Base-by-base conservation (phyloP, 2,797 vertebrate species). In the Onychomys arenicola region DNA sequence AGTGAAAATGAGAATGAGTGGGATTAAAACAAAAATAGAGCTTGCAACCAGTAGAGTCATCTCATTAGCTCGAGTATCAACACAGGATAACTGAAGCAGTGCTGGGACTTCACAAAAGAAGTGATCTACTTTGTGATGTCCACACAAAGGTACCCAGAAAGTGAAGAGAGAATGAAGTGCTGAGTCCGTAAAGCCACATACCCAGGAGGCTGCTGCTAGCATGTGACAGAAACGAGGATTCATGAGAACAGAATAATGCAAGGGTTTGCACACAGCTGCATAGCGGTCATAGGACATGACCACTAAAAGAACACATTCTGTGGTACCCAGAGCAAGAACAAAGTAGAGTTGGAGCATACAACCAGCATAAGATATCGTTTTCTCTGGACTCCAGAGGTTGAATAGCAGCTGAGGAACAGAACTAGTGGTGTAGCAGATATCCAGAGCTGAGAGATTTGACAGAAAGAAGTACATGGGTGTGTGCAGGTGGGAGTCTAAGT, bases 401-500 rank as follows among this genome's bases (percentile, higher is more conserved):
- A 83, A 52, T 8, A 97, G 87, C 23, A 96, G 29, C 29, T 96
- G 92, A 29, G 93, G 93, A 5, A 96, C 14, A 7, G 55, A 91
- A 16, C 90, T 96, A 12, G 96, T 97, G 25, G 96, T 97, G 16
- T 98, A 98, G 37, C 93, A 97, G 90, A 98, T 93, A 75, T 97
- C 98, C n/a, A 98, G 77, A 19, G 97, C 93, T 25, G 97, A 97
- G 61, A 98, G 84, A 21, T 98, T 98, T 1, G 77, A 93, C 65
- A 98, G 93, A 25, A 98, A 98, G 52, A 98, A 93, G 65, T 98
- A 98, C 97, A 98, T 97, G 12, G 95, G 97, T 1, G 84, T 97
- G 32, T 93, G 96, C 6, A 98, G 95, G 12, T 81, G 71, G 5
- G 89, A 78, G 5, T 96, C 96, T 43, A 90, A 5, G 17, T 52